Conservation (phyloP, 2,888 invertebrate species). For the Leptinotarsa haldemani region DNA sequence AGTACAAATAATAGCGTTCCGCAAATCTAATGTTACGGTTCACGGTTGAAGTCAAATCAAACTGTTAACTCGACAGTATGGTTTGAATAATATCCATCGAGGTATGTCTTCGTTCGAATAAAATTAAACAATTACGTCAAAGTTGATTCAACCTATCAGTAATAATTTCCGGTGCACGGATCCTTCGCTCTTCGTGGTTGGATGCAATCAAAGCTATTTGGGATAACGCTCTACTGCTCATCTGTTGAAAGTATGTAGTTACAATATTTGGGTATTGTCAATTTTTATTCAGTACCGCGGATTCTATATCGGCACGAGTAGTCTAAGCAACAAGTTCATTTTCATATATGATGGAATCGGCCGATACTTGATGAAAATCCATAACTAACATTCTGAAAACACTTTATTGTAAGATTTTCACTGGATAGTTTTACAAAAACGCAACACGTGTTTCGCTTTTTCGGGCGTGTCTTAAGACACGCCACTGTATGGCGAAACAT, state of each 20-base stretch:
- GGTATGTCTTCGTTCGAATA: conserved; percentile 10
- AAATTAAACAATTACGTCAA: conserved; percentile 24
- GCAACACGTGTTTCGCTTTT: too few relatives aligned
- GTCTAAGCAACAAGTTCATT: too few relatives aligned
- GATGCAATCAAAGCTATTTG: conserved; percentile 25
- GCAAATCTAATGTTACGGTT: conserved; percentile 10
- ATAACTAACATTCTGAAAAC: too few relatives aligned
- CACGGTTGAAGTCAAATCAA: conserved; percentile 7
- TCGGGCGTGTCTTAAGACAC: too few relatives aligned
- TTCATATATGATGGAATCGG: too few relatives aligned
- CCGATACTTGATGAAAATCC: too few relatives aligned
- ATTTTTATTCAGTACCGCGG: background rate
- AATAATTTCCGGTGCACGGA: conserved; percentile 39
- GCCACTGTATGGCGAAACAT: too few relatives aligned
- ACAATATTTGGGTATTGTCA: background rate
- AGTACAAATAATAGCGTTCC: background rate
- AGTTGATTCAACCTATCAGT: conserved; percentile 32
- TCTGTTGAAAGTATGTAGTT: background rate
- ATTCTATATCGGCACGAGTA: too few relatives aligned
- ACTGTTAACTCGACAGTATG: conserved; percentile 4
- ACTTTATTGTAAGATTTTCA: too few relatives aligned
- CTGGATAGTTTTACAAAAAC: too few relatives aligned
- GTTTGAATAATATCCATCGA: conserved; percentile 2
- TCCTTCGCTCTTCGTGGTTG: conserved; percentile 36
- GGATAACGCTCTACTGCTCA: background rate